A percentile compares a stretch with the other conserved stretches of the same genome.
phyloP scores from a whole-genome alignment of 2,888 invertebrate species.

The Sylvicola fuscatus region DNA sequence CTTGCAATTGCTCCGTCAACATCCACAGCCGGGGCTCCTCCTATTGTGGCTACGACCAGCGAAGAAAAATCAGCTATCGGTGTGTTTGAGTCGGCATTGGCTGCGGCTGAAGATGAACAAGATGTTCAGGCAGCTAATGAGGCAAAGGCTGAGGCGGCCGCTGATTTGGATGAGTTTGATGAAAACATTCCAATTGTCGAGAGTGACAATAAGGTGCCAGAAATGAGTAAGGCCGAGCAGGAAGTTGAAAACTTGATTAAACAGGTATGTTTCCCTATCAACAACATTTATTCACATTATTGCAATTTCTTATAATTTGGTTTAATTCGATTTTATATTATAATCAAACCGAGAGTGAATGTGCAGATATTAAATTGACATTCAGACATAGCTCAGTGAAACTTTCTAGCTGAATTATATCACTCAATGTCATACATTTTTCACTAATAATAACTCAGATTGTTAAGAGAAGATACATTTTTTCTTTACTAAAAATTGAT shows the following conservation, averaged over 20 bases:
- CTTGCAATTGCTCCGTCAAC: slow-evolving; percentile 7
- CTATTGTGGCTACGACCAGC: slow-evolving; percentile 8
- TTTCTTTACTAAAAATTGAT: neutral
- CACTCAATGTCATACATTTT: slow-evolving; percentile 21
- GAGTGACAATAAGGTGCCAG: slow-evolving; percentile 26
- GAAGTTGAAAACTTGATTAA: slow-evolving; percentile 50
- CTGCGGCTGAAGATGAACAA: slow-evolving; percentile 85
- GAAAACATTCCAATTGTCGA: slow-evolving; percentile 81
- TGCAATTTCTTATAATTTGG: no score
- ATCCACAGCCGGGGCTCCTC: slow-evolving; percentile 10
- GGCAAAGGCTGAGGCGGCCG: slow-evolving; percentile 75
- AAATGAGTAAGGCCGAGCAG: slow-evolving; percentile 49
- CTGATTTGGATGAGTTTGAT: slow-evolving; percentile 87
- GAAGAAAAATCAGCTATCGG: slow-evolving; percentile 40
- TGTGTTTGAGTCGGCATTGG: slow-evolving; percentile 60
- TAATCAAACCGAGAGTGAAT: neutral
- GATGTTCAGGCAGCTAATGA: slow-evolving; percentile 81
- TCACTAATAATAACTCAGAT: neutral
- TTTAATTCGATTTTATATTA: slow-evolving; percentile 2
- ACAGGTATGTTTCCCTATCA: slow-evolving; percentile 29
- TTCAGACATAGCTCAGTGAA: slow-evolving; percentile 23
- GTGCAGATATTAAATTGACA: no score
- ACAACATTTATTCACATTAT: no score
- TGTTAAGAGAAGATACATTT: neutral
- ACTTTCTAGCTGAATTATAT: slow-evolving; percentile 18